Conservation (phyloP, 2,888 invertebrate genomes). For the Leptopterna dolabrata region DNA sequence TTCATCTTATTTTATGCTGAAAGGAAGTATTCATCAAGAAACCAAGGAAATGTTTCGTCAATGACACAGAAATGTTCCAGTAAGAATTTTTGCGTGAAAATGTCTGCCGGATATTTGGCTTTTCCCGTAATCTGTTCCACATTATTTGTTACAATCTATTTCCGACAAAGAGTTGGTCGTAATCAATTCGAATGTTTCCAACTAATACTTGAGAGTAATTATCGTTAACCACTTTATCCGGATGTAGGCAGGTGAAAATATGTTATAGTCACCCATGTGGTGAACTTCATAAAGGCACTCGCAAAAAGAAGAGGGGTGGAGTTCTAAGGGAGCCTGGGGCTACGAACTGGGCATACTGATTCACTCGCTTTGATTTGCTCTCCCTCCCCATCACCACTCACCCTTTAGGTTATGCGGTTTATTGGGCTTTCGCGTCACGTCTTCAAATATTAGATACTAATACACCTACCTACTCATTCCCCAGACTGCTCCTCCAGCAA, state of each 20-base stretch:
- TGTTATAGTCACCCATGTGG: neutral
- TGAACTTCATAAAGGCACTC: neutral
- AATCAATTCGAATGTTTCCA: too few relatives aligned
- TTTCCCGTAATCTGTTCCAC: too few relatives aligned
- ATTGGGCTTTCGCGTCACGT: constrained; percentile 38
- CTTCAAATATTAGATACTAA: constrained; percentile 39
- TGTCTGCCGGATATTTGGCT: too few relatives aligned
- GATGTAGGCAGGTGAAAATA: neutral
- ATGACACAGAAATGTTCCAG: too few relatives aligned
- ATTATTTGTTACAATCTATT: too few relatives aligned
- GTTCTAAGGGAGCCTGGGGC: neutral
- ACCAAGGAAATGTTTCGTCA: too few relatives aligned
- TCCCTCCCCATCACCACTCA: neutral
- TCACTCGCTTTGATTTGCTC: constrained; percentile 4
- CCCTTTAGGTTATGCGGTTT: neutral
- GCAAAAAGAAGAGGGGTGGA: neutral
- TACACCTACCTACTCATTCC: constrained; percentile 28
- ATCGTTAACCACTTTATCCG: too few relatives aligned
- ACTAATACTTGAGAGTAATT: too few relatives aligned
- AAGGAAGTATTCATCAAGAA: too few relatives aligned
- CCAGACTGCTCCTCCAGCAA: neutral
- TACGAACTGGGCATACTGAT: constrained; percentile 23
- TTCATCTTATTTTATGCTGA: too few relatives aligned
- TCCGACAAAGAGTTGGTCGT: too few relatives aligned
- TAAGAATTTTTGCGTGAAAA: too few relatives aligned